These are phyloP conservation scores for Spea bombifrons DNA, from an alignment of 2,113 vertebrate genomes.

Conservation along the genomic window DNA sequence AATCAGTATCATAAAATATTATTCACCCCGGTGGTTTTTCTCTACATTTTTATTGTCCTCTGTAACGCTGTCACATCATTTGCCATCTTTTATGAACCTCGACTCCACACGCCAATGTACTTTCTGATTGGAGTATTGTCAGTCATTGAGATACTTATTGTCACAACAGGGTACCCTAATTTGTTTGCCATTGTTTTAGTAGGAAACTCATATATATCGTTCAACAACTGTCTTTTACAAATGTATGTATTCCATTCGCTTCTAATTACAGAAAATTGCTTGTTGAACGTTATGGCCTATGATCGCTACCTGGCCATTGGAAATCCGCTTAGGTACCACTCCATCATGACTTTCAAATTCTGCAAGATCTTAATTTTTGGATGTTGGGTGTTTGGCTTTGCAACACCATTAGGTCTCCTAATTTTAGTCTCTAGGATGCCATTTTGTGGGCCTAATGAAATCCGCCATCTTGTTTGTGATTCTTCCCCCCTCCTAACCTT, in stretches of 20 bases:
- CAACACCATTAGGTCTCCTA: conserved; percentile 50
- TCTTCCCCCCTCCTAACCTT: conserved; percentile 52
- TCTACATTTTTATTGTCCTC: conserved; percentile 51
- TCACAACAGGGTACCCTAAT: conserved; percentile 51
- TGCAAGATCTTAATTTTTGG: conserved; percentile 48
- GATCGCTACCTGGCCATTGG: conserved; percentile 59
- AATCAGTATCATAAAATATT: conserved; percentile 31
- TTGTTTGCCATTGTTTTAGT: conserved; percentile 53
- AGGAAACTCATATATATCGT: conserved; percentile 49
- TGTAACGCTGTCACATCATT: conserved; percentile 52
- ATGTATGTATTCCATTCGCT: conserved; percentile 59
- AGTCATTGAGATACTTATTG: conserved; percentile 54
- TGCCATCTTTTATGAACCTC: conserved; percentile 48
- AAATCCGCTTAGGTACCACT: conserved; percentile 51
- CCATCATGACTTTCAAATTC: conserved; percentile 52
- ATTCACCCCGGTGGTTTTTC: conserved; percentile 49
- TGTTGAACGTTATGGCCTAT: conserved; percentile 56
- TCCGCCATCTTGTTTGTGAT: conserved; percentile 57
- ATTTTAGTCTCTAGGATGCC: conserved; percentile 53
- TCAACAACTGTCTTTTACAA: conserved; percentile 53
- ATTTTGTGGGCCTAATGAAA: conserved; percentile 57
- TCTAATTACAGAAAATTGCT: conserved; percentile 50
- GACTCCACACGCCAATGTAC: conserved; percentile 56
- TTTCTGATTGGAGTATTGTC: conserved; percentile 55
- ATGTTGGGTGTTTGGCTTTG: conserved; percentile 52